Conservation (phyloP, 2,113 vertebrate genomes). For the Danionella cerebrum region DNA sequence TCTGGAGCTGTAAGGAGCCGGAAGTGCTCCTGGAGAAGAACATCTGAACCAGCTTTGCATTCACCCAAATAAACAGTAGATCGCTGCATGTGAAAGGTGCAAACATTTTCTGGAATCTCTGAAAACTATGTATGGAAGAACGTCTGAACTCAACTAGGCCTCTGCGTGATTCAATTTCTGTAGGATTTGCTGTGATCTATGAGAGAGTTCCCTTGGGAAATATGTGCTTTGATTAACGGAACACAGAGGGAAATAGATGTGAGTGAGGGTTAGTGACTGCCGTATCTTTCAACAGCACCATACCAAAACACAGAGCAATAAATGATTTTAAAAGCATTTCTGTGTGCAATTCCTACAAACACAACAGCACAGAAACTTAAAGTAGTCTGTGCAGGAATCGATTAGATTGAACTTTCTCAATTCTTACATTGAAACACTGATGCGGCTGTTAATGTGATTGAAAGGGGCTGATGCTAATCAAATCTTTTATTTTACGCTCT, state of each 20-base stretch:
- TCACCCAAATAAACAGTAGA: not conserved
- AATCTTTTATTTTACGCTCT: too few species aligned
- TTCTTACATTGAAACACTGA: too few species aligned
- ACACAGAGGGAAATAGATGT: constrained; percentile 71
- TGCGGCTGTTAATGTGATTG: too few species aligned
- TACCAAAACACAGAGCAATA: not conserved
- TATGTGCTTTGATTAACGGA: constrained; percentile 87
- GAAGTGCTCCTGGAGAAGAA: not conserved
- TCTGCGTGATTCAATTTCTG: constrained; percentile 74
- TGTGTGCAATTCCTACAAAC: too few species aligned
- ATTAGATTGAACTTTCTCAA: too few species aligned
- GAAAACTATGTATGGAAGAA: constrained; percentile 25
- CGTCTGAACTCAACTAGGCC: not conserved
- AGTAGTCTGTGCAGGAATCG: too few species aligned
- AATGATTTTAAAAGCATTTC: too few species aligned
- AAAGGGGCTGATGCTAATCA: too few species aligned
- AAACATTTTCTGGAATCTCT: constrained; percentile 15
- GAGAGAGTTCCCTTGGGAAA: constrained; percentile 74
- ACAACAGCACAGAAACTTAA: too few species aligned
- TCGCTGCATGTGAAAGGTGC: constrained; percentile 9
- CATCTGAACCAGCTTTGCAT: not conserved
- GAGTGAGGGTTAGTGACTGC: not conserved
- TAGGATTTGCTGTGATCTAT: constrained; percentile 85
- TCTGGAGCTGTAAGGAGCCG: not conserved
- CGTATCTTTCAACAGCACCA: not conserved